phyloP scores from a whole-genome alignment of 2,888 invertebrate species.

The Andricus curvator region DNA sequence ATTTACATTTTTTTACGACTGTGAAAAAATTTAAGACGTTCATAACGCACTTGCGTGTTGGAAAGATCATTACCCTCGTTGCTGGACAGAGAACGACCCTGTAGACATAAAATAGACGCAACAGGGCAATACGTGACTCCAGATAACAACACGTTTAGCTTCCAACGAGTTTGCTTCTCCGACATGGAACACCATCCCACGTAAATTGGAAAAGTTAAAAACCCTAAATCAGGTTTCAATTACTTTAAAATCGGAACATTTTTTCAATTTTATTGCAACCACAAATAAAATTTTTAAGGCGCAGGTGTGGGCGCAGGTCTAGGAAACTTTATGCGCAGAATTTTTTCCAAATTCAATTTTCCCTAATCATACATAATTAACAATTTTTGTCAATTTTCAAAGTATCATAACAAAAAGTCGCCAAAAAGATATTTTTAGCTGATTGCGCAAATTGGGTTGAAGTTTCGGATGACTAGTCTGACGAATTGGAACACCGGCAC shows the following conservation, averaged over 20 bases:
- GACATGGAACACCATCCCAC: constrained; percentile 61
- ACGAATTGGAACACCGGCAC: constrained; percentile 55
- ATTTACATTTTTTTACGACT: constrained; percentile 7
- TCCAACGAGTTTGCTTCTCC: constrained; percentile 50
- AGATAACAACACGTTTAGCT: constrained; percentile 65
- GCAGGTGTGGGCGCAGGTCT: too few species aligned
- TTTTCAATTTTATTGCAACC: too few species aligned
- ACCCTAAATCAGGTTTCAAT: not conserved
- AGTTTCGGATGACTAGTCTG: too few species aligned
- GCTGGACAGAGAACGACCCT: constrained; percentile 48
- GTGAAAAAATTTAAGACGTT: constrained; percentile 14
- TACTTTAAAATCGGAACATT: not conserved
- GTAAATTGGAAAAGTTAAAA: not conserved
- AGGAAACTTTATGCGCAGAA: too few species aligned
- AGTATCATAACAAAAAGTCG: too few species aligned
- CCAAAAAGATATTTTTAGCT: too few species aligned
- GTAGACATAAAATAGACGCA: constrained; percentile 69
- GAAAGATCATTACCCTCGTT: constrained; percentile 62
- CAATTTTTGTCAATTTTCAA: too few species aligned
- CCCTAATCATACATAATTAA: too few species aligned
- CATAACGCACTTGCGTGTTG: constrained; percentile 38
- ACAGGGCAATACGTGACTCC: constrained; percentile 71
- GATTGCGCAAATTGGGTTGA: too few species aligned
- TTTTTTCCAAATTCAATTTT: too few species aligned
- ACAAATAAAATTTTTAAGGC: too few species aligned